Percentiles rank a stretch among this genome's conserved stretches.
Conservation (phyloP, 2,797 vertebrate genomes). For the Astyanax mexicanus region DNA sequence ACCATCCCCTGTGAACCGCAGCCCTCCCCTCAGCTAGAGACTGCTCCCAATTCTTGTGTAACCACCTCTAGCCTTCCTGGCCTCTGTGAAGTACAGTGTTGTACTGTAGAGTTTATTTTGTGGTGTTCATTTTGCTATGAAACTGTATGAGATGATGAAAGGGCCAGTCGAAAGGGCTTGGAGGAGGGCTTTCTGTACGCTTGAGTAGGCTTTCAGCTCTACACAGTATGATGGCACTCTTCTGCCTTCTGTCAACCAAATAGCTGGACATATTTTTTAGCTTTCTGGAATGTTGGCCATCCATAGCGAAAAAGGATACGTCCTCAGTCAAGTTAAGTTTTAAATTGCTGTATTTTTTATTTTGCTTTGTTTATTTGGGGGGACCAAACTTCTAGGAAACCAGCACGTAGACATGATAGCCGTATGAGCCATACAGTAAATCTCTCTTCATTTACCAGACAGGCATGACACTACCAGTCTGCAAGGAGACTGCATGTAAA, state of each 20-base stretch:
- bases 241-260: conserved; percentile 70
- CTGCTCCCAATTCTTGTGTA: conserved; percentile 63
- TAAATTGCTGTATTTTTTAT: conserved; percentile 57
- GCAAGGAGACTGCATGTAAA: conserved; percentile 44
- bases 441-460: conserved; percentile 50
- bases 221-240: conserved; percentile 60
- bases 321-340: conserved; percentile 56
- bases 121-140: conserved; percentile 28
- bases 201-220: conserved; percentile 44
- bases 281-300: conserved; percentile 67
- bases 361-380: background rate
- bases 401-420: conserved; percentile 43
- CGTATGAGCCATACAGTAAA: background rate
- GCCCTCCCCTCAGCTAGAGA: conserved; percentile 62
- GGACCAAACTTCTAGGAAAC: conserved; percentile 60
- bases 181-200: conserved; percentile 58
- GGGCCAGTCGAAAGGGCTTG: conserved; percentile 73
- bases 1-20: background rate
- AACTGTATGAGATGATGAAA: conserved; percentile 51
- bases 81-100: conserved; percentile 74
- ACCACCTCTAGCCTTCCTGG: conserved; percentile 67
- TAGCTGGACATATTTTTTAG: conserved; percentile 74
- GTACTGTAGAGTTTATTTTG: conserved; percentile 67
- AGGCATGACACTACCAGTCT: conserved; percentile 48
- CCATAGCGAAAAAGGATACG: conserved; percentile 64